Conservation (phyloP, 2,888 invertebrate genomes). For the Epicampocera succincta region DNA sequence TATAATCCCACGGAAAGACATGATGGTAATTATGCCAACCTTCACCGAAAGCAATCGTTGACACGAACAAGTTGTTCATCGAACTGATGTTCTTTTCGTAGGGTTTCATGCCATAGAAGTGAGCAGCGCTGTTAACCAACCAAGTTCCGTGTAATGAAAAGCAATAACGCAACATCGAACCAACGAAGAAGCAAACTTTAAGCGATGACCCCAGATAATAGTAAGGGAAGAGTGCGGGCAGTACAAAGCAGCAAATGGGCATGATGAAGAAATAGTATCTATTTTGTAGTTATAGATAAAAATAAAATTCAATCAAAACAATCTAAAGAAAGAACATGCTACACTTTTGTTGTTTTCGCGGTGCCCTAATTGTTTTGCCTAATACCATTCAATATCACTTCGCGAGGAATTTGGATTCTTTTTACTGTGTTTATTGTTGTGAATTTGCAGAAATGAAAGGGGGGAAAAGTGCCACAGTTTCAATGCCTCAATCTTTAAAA, state of each 20-base stretch:
- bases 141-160: slow-evolving; percentile 92
- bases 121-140: slow-evolving; percentile 96
- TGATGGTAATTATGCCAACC: slow-evolving; percentile 96
- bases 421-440: no score
- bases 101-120: slow-evolving; percentile 94
- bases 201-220: slow-evolving; percentile 89
- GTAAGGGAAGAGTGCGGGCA: slow-evolving; percentile 90
- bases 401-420: no score
- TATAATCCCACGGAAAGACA: slow-evolving; percentile 92
- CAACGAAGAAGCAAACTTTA: slow-evolving; percentile 89
- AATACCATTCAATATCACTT: no score
- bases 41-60: slow-evolving; percentile 87
- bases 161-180: slow-evolving; percentile 89
- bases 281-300: background rate
- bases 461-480: no score
- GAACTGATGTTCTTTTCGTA: slow-evolving; percentile 90
- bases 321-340: background rate
- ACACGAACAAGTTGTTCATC: slow-evolving; percentile 86
- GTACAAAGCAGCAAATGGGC: slow-evolving; percentile 89
- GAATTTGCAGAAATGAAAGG: no score
- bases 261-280: slow-evolving; percentile 87
- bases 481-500: no score
- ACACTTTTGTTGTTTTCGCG: no score
- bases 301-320: slow-evolving; percentile 8
- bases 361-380: no score